phyloP scores from a whole-genome alignment of 35 echinoderm and acorn worm genomes.

The Amphiura filiformis region DNA sequence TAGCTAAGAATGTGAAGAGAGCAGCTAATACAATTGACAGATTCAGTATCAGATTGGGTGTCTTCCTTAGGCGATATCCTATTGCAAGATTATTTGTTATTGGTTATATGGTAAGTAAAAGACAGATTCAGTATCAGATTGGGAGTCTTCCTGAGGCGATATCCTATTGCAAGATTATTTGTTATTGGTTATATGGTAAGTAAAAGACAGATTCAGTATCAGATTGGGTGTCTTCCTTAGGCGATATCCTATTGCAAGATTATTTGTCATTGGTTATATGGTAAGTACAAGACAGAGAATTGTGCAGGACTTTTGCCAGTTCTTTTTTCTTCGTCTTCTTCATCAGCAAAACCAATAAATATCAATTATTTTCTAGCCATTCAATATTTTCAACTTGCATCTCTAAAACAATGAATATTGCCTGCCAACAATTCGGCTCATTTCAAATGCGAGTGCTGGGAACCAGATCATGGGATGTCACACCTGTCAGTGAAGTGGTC shows the following conservation, averaged over 20 bases:
- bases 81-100: conserved; percentile 96
- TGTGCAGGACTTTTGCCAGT: neutral
- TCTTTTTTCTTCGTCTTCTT: neutral
- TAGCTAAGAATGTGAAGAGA: conserved; percentile 81
- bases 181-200: conserved; percentile 97
- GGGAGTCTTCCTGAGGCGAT: conserved; percentile 68
- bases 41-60: conserved; percentile 76
- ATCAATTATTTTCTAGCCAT: neutral
- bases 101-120: conserved; percentile 89
- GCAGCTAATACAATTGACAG: conserved; percentile 77
- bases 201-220: conserved; percentile 56
- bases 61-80: conserved; percentile 72
- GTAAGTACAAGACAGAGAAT: conserved; percentile 78
- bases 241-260: conserved; percentile 89
- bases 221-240: conserved; percentile 68
- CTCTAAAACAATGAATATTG: neutral
- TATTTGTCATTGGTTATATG: conserved; percentile 96
- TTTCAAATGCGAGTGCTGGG: too few species aligned
- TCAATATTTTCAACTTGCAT: neutral
- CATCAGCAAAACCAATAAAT: neutral
- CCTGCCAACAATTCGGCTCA: neutral
- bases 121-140: conserved; percentile 62
- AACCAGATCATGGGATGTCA: too few species aligned
- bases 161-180: conserved; percentile 95
- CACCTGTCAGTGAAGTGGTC: too few species aligned